Evolutionary conservation across 1,140 invertebrate genomes (phyloP), one percentile per base, ranked within the genome.

Genomic region (Panonychus citri): DNA sequence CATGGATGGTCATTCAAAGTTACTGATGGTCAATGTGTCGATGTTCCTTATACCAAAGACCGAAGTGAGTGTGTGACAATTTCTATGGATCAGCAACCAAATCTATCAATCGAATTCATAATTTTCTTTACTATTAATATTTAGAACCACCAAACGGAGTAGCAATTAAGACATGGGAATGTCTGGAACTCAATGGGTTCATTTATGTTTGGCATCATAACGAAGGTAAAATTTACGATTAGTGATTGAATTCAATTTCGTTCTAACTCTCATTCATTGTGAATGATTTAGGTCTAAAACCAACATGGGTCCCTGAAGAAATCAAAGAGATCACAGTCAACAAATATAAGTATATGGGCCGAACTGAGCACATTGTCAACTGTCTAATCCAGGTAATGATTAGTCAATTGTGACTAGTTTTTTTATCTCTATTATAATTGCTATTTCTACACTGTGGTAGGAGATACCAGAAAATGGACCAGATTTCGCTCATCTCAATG

Each of bases 391-490:
- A 67, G 61, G 66, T 67, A 30, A 34, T 3, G 10, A 1, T 24
- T 13, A 43, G 27, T 25, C 21, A 12, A 26, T 10, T n/a, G n/a
- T n/a, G n/a, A n/a, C n/a, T n/a, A n/a, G 7, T 0, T 43, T 17
- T 43, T 43, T 17, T 17, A n/a, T 17, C 15, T n/a, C n/a, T 12
- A n/a, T 17, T 17, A n/a, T 17, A n/a, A 43, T n/a, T 5, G 5
- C 7, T 43, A n/a, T 12, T 17, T 21, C 42, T 48, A 15, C 13
- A n/a, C 3, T 40, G 24, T 15, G 46, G 12, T 66, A 90, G 81
- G 87, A 91, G 64, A 83, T 91, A 46, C 85, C 86, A 1, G 86
- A 91, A 69, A 93, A 93, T 63, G 87, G 85, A 0, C 82, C 85
- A 0, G 87, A 93, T 66, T 71, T 81, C 1, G 78, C 80, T 0